These are phyloP conservation scores for Serripes groenlandicus DNA, from an alignment of 2,888 invertebrate genomes.

Conservation along the genomic window DNA sequence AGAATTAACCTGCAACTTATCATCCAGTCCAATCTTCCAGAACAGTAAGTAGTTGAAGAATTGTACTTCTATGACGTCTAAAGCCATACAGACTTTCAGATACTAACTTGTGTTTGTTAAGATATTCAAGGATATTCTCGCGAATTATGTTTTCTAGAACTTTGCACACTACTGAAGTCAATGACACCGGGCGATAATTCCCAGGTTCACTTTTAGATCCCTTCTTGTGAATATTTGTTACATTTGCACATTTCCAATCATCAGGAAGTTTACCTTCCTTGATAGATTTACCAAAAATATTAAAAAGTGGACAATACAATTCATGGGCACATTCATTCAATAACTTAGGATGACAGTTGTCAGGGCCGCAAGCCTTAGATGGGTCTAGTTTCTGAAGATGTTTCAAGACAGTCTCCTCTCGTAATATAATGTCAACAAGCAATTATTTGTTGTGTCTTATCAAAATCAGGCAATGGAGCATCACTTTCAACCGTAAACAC, in stretches of 20 bases:
- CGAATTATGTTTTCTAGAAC: no score
- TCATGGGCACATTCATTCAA: conserved; percentile 29
- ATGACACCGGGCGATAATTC: neutral
- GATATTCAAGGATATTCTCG: no score
- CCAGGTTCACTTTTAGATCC: conserved; percentile 21
- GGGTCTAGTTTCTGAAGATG: conserved; percentile 14
- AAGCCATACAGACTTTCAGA: no score
- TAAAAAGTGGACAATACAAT: neutral
- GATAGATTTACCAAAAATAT: conserved; percentile 1
- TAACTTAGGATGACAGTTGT: conserved; percentile 27
- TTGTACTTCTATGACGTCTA: no score
- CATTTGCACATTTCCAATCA: conserved; percentile 28
- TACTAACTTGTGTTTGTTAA: no score
- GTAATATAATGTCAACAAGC: neutral
- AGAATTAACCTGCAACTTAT: no score
- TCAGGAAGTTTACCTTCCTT: conserved; percentile 1
- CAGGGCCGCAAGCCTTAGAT: conserved; percentile 27
- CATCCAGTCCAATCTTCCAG: no score
- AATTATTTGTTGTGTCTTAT: neutral
- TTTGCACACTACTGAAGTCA: no score
- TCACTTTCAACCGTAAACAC: conserved; percentile 22
- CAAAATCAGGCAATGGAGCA: conserved; percentile 21
- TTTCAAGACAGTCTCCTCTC: conserved; percentile 27
- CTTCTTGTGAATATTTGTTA: conserved; percentile 21
- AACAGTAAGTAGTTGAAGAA: no score